These are phyloP conservation scores for Catalaphyllia jardinei DNA, from an alignment of 64 coral and sea anemone genomes.

Conservation along the genomic window DNA sequence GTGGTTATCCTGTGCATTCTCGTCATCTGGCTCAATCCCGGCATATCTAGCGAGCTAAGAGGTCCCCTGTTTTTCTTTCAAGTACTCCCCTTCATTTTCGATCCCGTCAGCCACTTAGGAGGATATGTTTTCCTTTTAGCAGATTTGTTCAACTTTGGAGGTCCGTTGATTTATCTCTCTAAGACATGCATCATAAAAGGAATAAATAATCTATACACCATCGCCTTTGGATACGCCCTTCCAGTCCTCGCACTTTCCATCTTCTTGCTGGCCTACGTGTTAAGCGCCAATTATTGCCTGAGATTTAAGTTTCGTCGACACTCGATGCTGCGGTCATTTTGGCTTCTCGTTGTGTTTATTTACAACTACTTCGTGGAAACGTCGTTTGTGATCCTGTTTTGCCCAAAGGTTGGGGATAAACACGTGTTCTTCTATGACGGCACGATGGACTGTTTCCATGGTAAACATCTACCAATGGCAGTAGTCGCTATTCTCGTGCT, in stretches of 20 bases:
- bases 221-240: conserved; percentile 55
- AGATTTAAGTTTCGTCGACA: conserved; percentile 54
- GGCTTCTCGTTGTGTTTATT: conserved; percentile 74
- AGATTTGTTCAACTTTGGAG: conserved; percentile 77
- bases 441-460: conserved; percentile 58
- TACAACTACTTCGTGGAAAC: conserved; percentile 71
- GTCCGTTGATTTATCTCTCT: conserved; percentile 54
- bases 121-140: conserved; percentile 36
- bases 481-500: conserved; percentile 47
- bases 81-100: conserved; percentile 72
- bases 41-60: conserved; percentile 68
- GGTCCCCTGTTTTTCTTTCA: conserved; percentile 86
- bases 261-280: conserved; percentile 49
- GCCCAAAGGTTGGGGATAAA: conserved; percentile 45
- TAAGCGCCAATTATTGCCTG: conserved; percentile 62
- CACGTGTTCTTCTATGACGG: conserved; percentile 71
- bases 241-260: conserved; percentile 53
- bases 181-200: conserved; percentile 47
- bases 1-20: conserved; percentile 53
- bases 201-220: conserved; percentile 47
- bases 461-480: conserved; percentile 58
- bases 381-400: conserved; percentile 65
- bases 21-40: conserved; percentile 78
- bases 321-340: conserved; percentile 70
- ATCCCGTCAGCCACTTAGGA: conserved; percentile 44